Conservation (phyloP, 2,888 invertebrate species). For the Xestia rhomboidea region DNA sequence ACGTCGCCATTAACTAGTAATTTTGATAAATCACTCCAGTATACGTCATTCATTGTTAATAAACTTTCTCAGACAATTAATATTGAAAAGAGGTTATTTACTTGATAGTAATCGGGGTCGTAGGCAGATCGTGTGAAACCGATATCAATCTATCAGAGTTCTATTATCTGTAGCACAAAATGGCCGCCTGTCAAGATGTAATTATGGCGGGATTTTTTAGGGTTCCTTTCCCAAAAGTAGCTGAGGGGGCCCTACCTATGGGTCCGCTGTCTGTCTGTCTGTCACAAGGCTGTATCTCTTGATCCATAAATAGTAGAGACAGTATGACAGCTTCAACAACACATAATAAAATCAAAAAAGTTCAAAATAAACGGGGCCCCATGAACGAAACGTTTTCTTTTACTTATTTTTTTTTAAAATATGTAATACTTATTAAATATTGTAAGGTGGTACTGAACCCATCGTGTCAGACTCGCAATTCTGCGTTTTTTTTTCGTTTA, state of each 20-base stretch:
- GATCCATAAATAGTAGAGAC: too few relatives aligned
- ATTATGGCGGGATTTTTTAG: slow-evolving; percentile 20
- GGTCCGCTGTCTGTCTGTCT: not conserved
- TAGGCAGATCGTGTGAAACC: slow-evolving; percentile 63
- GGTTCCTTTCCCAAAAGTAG: too few relatives aligned
- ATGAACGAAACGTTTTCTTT: too few relatives aligned
- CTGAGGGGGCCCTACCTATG: too few relatives aligned
- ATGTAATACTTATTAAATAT: too few relatives aligned
- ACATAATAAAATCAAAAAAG: too few relatives aligned
- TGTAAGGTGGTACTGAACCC: not conserved
- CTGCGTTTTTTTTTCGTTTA: slow-evolving; percentile 3
- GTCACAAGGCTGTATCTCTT: too few relatives aligned
- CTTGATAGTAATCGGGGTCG: slow-evolving; percentile 40
- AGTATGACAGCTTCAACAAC: too few relatives aligned
- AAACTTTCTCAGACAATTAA: slow-evolving; percentile 57
- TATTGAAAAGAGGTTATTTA: slow-evolving; percentile 42
- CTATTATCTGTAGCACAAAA: slow-evolving; percentile 51
- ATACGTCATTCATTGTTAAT: slow-evolving; percentile 51
- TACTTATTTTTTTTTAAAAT: too few relatives aligned
- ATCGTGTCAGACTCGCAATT: not conserved
- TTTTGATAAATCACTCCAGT: slow-evolving; percentile 46
- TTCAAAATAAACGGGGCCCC: too few relatives aligned
- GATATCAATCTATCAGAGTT: slow-evolving; percentile 58
- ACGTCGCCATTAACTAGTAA: not conserved
- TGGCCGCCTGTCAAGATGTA: slow-evolving; percentile 51